Conservation (phyloP, 2,888 invertebrate species). For the Phengaris alcon region DNA sequence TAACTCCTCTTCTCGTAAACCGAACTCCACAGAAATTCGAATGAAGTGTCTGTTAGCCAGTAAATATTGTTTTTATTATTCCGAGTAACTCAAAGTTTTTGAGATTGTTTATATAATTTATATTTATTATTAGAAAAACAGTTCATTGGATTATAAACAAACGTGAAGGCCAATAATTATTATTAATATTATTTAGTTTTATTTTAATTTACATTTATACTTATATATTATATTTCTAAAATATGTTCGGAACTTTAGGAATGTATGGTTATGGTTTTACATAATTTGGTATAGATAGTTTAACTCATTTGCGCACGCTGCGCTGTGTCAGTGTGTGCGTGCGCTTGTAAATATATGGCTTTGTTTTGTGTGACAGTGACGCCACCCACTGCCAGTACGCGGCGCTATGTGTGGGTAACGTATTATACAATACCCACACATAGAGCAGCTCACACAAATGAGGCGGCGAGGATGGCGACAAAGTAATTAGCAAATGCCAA, state of each 20-base stretch:
- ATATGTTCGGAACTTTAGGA: neutral
- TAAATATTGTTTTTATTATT: slow-evolving; percentile 21
- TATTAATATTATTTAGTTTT: neutral
- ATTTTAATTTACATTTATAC: too few relatives aligned
- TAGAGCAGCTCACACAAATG: too few relatives aligned
- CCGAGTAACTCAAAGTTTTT: slow-evolving; percentile 13
- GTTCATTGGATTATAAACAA: slow-evolving; percentile 26
- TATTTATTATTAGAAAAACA: slow-evolving; percentile 24
- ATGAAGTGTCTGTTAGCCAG: neutral
- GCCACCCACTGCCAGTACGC: too few relatives aligned
- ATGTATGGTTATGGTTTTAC: neutral
- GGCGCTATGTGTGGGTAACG: too few relatives aligned
- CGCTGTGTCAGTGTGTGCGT: too few relatives aligned
- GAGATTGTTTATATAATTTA: slow-evolving; percentile 18
- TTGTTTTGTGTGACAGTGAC: too few relatives aligned
- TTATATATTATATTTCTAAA: neutral
- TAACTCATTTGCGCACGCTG: too few relatives aligned
- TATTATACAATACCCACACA: too few relatives aligned
- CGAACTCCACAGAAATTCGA: neutral
- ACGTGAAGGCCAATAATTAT: slow-evolving; percentile 16
- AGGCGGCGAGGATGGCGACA: too few relatives aligned
- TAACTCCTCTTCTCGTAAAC: neutral
- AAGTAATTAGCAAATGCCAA: neutral
- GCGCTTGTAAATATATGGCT: too few relatives aligned
- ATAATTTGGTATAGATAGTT: too few relatives aligned